Base-by-base conservation (phyloP, 2,113 vertebrate species). In the Mus musculus region DNA sequence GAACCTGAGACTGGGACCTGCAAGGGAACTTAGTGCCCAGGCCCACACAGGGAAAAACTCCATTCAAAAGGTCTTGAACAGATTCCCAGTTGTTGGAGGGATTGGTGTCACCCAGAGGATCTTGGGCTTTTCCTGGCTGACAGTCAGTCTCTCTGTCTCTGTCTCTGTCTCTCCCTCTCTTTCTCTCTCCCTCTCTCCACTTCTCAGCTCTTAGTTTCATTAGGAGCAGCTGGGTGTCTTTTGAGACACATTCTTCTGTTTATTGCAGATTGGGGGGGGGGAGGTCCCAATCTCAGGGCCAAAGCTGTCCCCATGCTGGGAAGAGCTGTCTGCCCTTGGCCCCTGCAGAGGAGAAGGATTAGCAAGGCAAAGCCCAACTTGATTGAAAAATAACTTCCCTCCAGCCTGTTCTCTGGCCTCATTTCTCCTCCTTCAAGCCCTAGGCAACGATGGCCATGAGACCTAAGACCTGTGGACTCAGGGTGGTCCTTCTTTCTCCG, bases 311-410 rank as follows among this genome's bases (percentile, higher is more conserved):
- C 67, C 93, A 36, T 0, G 0, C 61, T 3, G 75, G 78, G 94
- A 76, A 54, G 81, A 36, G 65, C 7, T 88, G 67, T 94, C 91
- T 84, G 78, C 54, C 73, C 88, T 9, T 0, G 1, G 72, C 65
- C 63, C 91, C 97, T 5, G 86, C 26, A 9, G 88, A 91, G 92
- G 78, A 72, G 80, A 30, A 76, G 98, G 98, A 98, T 99, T 98
- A 98, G 97, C 7, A 49, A 0, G 0, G 97, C 88, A 98, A 98
- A 98, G 98, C 97, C 98, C 42, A 90, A 98, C 84, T 98, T 98
- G 98, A 99, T 98, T 99, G 98, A 98, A 98, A 98, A 98, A 98
- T 98, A 98, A 98, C 97, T 98, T 98, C 46, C 24, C 94, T 95
- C 77, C 93, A 76, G 72, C 96, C 93, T 90, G 89, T 84, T 96